Conservation (phyloP, 2,797 vertebrate genomes). For the Rhinophrynus dorsalis region DNA sequence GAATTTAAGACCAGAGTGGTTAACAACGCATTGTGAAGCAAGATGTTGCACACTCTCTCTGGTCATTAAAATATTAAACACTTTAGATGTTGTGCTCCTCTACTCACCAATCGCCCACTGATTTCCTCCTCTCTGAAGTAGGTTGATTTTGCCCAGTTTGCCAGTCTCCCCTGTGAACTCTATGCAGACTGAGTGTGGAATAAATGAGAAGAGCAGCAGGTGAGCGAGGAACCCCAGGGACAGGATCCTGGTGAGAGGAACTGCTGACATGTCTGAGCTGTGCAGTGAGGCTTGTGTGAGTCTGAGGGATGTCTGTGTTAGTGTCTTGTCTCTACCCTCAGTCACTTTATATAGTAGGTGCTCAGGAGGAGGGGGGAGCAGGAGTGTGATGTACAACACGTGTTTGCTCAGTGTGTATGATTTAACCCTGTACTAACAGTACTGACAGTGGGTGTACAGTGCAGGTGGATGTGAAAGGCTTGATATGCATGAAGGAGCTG, state of each 20-base stretch:
- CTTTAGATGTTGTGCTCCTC: background rate
- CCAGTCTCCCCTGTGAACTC: slow-evolving; percentile 31
- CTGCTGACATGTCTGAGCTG: slow-evolving; percentile 33
- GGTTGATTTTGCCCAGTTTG: slow-evolving; percentile 18
- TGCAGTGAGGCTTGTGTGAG: slow-evolving; percentile 9
- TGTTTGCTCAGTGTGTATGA: slow-evolving; percentile 18
- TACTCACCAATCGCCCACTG: slow-evolving; percentile 44
- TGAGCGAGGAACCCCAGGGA: slow-evolving; percentile 28
- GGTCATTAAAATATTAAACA: background rate
- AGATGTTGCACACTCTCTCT: too few relatives aligned
- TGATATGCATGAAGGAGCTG: slow-evolving; percentile 37
- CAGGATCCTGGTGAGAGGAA: slow-evolving; percentile 32
- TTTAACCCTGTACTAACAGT: slow-evolving; percentile 22
- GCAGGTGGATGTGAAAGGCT: slow-evolving; percentile 30
- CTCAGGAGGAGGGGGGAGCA: slow-evolving; percentile 29
- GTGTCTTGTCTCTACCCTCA: slow-evolving; percentile 27
- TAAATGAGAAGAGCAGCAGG: slow-evolving; percentile 36
- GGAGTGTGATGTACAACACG: slow-evolving; percentile 12
- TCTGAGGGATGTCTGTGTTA: slow-evolving; percentile 16
- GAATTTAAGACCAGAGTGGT: too few relatives aligned
- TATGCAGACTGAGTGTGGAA: slow-evolving; percentile 18
- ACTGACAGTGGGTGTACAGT: background rate
- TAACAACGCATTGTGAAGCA: too few relatives aligned
- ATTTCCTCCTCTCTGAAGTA: slow-evolving; percentile 22
- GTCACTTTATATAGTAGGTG: slow-evolving; percentile 40